Base-by-base conservation (phyloP, 2,113 vertebrate genomes). In the Chinchilla lanigera region DNA sequence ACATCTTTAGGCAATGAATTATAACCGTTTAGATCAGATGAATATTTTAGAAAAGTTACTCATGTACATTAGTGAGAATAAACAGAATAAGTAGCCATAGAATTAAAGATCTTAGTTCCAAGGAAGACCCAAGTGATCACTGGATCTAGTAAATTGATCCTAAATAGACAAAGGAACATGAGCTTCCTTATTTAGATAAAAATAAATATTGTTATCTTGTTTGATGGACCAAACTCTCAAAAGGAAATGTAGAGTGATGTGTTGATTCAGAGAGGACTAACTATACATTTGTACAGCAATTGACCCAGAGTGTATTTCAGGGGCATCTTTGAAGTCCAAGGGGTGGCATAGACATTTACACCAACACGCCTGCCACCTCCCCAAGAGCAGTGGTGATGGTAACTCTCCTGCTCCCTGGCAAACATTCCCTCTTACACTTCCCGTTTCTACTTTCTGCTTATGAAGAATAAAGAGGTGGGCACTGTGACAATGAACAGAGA, bases 281-380 rank as follows among this genome's bases (percentile, higher is more conserved):
- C 5, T 44, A 14, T 10, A 19, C 1, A 71, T n/a, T n/a, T 77
- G 8, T 28, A 28, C 3, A 50, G 0, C 8, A 41, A 4, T 16
- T n/a, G 50, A 0, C 85, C 33, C 20, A 44, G 10, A n/a, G 0
- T 12, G 8, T 12, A 5, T 7, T 8, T 22, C 3, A 47, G 4
- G 69, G 30, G 7, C 30, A 12, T 33, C 4, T 85, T 20, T 47
- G 50, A 94, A 54, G 12, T 33, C 30, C 24, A 33, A 26, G 77
- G 38, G 44, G 38, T 41, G 24, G 52, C 9, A 14, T 12, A 8
- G 61, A 90, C 16, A 20, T 3, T n/a, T 44, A 20, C 0, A 93
- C 1, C 4, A 50, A 7, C 0, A 0, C 0, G 16, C 5, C 7
- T 47, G 41, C 17, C 22, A 28, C 35, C 3, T 28, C 14, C 35